These are phyloP conservation scores for Crocodylus rhombifer DNA, from an alignment of 2,797 vertebrate genomes.

Conservation along the genomic window DNA sequence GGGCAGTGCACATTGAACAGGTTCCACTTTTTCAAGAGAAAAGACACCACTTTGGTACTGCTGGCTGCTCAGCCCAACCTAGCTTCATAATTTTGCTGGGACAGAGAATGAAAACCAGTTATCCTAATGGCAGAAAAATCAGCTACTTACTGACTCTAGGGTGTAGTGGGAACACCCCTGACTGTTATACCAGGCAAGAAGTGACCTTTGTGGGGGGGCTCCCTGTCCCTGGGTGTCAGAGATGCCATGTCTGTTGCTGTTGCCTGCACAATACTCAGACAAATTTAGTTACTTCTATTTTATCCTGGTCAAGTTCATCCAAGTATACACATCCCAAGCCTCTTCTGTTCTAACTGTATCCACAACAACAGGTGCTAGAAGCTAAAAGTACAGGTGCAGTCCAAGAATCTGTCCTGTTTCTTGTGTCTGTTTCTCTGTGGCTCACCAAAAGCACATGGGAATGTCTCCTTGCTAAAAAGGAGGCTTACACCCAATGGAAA, in stretches of 20 bases:
- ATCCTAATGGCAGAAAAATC: background rate
- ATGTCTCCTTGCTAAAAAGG: too few relatives aligned
- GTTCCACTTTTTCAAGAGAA: constrained; percentile 12
- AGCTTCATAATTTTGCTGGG: background rate
- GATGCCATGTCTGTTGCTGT: background rate
- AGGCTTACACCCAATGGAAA: too few relatives aligned
- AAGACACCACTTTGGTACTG: background rate
- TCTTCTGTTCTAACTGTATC: background rate
- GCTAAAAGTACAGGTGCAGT: background rate
- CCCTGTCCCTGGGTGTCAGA: background rate
- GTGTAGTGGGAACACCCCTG: background rate
- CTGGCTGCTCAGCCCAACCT: background rate
- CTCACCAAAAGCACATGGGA: too few relatives aligned
- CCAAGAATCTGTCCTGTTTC: background rate
- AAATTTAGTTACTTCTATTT: background rate
- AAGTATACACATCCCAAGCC: background rate
- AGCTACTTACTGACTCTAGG: accelerated
- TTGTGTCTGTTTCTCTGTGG: background rate
- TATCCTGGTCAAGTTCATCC: background rate
- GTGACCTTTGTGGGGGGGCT: background rate
- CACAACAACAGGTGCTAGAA: background rate
- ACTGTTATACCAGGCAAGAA: background rate
- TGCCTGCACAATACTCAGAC: background rate
- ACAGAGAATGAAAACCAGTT: background rate
- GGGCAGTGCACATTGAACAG: background rate